phyloP scores from a whole-genome alignment of 2,888 invertebrate species.

The Psylliodes chrysocephalus region DNA sequence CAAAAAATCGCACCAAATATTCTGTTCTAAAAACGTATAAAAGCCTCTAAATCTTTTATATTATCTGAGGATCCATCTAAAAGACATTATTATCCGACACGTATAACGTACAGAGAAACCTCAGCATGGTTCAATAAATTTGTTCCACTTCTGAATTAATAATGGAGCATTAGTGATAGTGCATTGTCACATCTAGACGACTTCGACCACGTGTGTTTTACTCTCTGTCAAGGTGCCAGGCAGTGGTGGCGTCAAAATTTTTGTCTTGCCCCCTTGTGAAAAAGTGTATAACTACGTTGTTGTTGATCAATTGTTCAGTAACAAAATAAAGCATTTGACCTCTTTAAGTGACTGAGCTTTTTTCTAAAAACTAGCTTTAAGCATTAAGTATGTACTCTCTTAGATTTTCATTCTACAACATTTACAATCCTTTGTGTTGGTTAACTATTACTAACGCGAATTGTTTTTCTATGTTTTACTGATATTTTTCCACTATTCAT shows the following conservation, averaged over 20 bases:
- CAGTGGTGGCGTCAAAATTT: conserved; percentile 12
- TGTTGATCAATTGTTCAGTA: no score
- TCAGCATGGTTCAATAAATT: conserved; percentile 19
- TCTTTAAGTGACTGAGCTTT: no score
- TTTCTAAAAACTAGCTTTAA: no score
- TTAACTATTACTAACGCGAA: no score
- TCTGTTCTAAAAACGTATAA: neutral
- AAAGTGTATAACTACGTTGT: no score
- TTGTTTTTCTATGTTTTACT: no score
- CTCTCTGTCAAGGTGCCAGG: neutral
- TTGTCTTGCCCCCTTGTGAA: neutral
- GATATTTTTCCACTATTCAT: no score
- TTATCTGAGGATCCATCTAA: conserved; percentile 12
- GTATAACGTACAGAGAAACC: conserved; percentile 10
- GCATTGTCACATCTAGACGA: conserved; percentile 51
- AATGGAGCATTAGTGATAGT: conserved; percentile 53
- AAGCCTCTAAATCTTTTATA: conserved; percentile 9
- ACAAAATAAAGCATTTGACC: no score
- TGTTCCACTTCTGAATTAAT: conserved; percentile 51
- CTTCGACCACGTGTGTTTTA: conserved; percentile 4
- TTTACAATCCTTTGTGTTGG: no score
- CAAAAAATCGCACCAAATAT: neutral
- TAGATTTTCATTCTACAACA: no score
- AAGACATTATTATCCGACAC: conserved; percentile 12
- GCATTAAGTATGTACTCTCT: no score